Percentiles rank a stretch among this genome's conserved stretches.
phyloP scores from a whole-genome alignment of 1,140 invertebrate genomes.

The Lasaia peninsularis region DNA sequence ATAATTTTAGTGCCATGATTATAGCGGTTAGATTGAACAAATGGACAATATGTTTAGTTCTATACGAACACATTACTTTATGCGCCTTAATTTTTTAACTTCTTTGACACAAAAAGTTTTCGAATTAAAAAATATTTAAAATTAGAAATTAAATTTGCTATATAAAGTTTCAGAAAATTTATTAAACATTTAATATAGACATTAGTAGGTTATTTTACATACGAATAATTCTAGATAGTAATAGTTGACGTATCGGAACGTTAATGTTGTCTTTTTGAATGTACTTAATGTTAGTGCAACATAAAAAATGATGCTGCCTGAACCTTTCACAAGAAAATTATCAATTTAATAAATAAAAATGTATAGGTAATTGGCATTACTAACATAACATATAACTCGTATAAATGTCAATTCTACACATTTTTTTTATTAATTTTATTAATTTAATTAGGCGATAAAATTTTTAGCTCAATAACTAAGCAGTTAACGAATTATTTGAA shows the following conservation, averaged over 20 bases:
- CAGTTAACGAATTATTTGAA: slow-evolving; percentile 50
- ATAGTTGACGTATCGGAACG: slow-evolving; percentile 47
- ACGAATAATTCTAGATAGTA: slow-evolving; percentile 37
- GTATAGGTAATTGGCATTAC: too few species aligned
- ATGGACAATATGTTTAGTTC: slow-evolving; percentile 56
- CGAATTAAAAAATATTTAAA: slow-evolving; percentile 10
- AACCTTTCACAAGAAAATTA: too few species aligned
- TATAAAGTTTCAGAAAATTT: slow-evolving; percentile 68
- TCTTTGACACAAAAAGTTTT: slow-evolving; percentile 18
- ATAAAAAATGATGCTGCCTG: slow-evolving; percentile 13
- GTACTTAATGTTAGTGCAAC: slow-evolving; percentile 62
- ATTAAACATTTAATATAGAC: slow-evolving; percentile 66
- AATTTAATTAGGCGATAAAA: too few species aligned
- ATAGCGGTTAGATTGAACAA: slow-evolving; percentile 60
- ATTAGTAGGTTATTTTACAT: slow-evolving; percentile 51
- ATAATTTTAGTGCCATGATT: slow-evolving; percentile 70
- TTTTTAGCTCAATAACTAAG: slow-evolving; percentile 33
- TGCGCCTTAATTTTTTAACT: slow-evolving; percentile 23
- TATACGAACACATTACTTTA: slow-evolving; percentile 19
- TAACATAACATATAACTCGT: too few species aligned
- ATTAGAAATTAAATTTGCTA: slow-evolving; percentile 36
- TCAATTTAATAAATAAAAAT: too few species aligned
- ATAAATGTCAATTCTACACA: too few species aligned
- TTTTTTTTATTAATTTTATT: too few species aligned
- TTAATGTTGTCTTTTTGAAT: slow-evolving; percentile 39